A percentile compares a stretch with the other conserved stretches of the same genome.
These are phyloP conservation scores for Parnassius mnemosyne DNA, from an alignment of 2,888 invertebrate genomes.

Conservation along the genomic window DNA sequence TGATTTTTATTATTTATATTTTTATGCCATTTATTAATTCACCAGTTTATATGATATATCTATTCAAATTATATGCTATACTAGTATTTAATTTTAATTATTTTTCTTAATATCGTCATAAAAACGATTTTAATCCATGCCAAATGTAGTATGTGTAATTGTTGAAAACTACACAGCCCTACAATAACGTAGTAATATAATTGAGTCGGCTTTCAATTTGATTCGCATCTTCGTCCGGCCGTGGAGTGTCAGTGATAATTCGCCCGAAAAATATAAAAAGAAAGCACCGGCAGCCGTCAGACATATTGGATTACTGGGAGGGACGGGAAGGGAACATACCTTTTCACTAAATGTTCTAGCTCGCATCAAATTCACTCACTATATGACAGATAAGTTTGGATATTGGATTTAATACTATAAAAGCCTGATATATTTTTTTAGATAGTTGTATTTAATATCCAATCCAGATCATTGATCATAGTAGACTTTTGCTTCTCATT, in stretches of 20 bases:
- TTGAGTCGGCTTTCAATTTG: slow-evolving; percentile 80
- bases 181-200: slow-evolving; percentile 66
- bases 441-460: neutral
- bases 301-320: slow-evolving; percentile 72
- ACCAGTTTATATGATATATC: no score
- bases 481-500: no score
- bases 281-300: slow-evolving; percentile 66
- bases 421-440: slow-evolving; percentile 8
- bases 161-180: slow-evolving; percentile 50
- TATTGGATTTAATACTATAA: slow-evolving; percentile 27
- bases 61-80: no score
- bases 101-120: no score
- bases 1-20: no score
- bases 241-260: slow-evolving; percentile 78
- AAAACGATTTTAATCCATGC: no score
- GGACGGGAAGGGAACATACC: slow-evolving; percentile 35
- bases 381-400: slow-evolving; percentile 24
- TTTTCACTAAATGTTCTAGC: slow-evolving; percentile 36
- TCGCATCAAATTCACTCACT: slow-evolving; percentile 36
- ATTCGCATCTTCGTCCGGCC: slow-evolving; percentile 72
- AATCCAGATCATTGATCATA: no score
- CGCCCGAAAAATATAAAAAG: slow-evolving; percentile 79
- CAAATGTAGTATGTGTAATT: no score
- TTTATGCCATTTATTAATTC: no score
- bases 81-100: no score